phyloP scores from a whole-genome alignment of 2,888 invertebrate species.

The Dolichopus griseipennis region DNA sequence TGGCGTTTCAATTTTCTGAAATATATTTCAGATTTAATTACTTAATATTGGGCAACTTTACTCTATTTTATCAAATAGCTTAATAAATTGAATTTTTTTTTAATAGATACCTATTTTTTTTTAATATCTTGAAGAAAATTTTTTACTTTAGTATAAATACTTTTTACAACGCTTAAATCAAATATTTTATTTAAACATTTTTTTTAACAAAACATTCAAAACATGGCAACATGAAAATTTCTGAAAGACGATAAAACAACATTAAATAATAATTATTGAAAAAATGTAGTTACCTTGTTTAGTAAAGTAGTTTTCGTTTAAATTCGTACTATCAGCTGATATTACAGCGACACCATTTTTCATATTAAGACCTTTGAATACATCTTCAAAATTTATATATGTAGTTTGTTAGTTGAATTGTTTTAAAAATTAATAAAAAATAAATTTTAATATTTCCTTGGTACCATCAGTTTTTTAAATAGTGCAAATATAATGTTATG shows the following conservation, averaged over 20 bases:
- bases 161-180: conserved; percentile 30
- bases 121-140: conserved; percentile 21
- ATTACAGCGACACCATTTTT: conserved; percentile 38
- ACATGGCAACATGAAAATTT: conserved; percentile 35
- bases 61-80: too few species aligned
- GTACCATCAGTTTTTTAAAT: conserved; percentile 31
- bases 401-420: conserved; percentile 36
- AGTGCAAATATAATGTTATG: conserved; percentile 36
- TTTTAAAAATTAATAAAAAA: conserved; percentile 34
- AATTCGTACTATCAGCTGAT: conserved; percentile 33
- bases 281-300: conserved; percentile 29
- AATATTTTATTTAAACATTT: conserved; percentile 34
- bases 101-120: background rate
- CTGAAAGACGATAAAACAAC: conserved; percentile 23
- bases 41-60: too few species aligned
- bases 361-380: conserved; percentile 36
- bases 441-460: conserved; percentile 31
- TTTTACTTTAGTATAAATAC: conserved; percentile 33
- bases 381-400: conserved; percentile 32
- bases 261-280: too few species aligned
- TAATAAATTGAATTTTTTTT: background rate
- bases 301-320: conserved; percentile 32
- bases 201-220: conserved; percentile 22
- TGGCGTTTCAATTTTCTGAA: conserved; percentile 32
- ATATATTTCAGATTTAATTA: background rate